Percentiles rank a stretch among this genome's conserved stretches.
These are phyloP conservation scores for Pipra filicauda DNA, from an alignment of 2,113 vertebrate genomes.

Conservation along the genomic window DNA sequence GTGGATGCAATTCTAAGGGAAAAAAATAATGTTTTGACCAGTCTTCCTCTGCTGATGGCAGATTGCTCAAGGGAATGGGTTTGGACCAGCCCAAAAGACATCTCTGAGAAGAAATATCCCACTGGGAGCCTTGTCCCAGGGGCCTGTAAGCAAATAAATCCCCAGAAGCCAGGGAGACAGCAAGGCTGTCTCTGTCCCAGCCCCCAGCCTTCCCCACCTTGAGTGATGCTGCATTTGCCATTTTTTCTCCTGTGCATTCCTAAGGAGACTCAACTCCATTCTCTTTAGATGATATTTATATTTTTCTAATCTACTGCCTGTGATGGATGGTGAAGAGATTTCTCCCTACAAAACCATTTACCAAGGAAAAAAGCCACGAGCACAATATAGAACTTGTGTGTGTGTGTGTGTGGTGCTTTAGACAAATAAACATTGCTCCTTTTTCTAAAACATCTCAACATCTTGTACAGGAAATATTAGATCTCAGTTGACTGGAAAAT, in stretches of 20 bases:
- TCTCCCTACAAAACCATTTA: constrained; percentile 47
- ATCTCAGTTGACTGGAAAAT: constrained; percentile 32
- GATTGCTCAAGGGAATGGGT: not conserved
- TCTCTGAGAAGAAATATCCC: not conserved
- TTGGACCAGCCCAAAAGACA: not conserved
- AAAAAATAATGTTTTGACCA: not conserved
- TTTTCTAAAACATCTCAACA: constrained; percentile 14
- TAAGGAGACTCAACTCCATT: not conserved
- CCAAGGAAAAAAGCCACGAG: constrained; percentile 39
- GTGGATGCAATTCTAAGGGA: not conserved
- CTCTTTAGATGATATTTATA: constrained; percentile 40
- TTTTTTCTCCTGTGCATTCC: not conserved
- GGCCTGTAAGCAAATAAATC: not conserved
- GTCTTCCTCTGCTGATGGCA: not conserved
- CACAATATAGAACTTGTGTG: not conserved
- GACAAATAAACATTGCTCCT: constrained; percentile 35
- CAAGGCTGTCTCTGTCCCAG: not conserved
- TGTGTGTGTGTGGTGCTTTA: not conserved
- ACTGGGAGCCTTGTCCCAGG: not conserved
- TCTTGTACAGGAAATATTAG: constrained; percentile 48
- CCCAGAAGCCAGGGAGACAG: not conserved
- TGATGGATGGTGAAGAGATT: constrained; percentile 28
- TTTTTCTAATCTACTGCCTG: constrained; percentile 29
- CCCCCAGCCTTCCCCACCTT: not conserved
- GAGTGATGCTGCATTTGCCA: not conserved